Evolutionary conservation across 2,888 invertebrate genomes (phyloP), one percentile per base, ranked within the genome.

Genomic region (Drosophila pseudotakahashii): DNA sequence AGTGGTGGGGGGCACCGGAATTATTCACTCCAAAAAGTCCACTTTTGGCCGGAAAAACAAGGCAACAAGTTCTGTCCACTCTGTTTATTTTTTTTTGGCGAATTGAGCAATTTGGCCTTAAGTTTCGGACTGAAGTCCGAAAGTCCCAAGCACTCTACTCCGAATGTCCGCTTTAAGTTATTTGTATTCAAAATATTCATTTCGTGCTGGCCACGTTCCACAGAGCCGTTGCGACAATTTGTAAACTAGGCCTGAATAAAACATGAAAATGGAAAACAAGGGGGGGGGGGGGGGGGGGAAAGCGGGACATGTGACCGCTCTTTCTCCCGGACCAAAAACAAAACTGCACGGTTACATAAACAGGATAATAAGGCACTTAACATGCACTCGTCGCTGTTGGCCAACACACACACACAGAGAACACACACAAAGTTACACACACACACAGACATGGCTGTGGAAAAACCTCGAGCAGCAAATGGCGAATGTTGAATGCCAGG

Each of bases 351-450:
- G 77, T 81, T 81, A 88, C 85, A 87, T 87, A 87, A 88, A 75
- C 78, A 76, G 76, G 78, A 81, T 89, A 87, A 87, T 87, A 89
- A 89, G 89, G 87, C 84, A 89, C 87, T 87, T 87, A 89, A 84
- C 84, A 87, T 89, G 84, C 87, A 81, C 79, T 81, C 73, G 72
- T 75, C 68, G 75, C 45, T 77, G 76, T 76, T 75, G 84, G 77
- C 81, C 84, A 75, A 75, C 69, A 67, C 73, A 81, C 73, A 64
- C 26, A 26, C 57, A 44, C 54, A 76, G 53, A 68, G 64, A 26
- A 66, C 63, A n/a, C n/a, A n/a, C n/a, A n/a, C n/a, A n/a, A n/a
- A n/a, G n/a, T n/a, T n/a, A 52, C 58, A 66, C 9, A 45, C n/a
- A 45, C 3, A 34, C 47, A 39, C 2, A 26, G 2, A 19, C 53